A percentile compares a stretch with the other conserved stretches of the same genome.
phyloP scores from a whole-genome alignment of 2,797 vertebrate genomes.

The Enteromius argenteus region DNA sequence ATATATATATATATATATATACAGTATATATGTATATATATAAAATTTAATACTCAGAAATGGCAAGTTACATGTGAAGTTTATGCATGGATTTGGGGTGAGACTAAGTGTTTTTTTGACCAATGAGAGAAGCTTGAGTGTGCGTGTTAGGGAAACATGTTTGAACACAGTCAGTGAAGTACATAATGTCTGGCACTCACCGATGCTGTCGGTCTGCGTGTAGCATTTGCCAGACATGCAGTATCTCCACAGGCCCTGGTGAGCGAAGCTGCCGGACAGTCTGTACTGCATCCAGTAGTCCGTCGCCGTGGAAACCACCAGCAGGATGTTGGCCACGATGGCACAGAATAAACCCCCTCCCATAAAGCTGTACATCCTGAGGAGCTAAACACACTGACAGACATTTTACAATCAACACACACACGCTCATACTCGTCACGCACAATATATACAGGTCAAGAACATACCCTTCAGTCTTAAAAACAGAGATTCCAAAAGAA shows the following conservation, averaged over 20 bases:
- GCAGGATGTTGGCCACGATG: slow-evolving; percentile 78
- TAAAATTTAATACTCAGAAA: too few species aligned
- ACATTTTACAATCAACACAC: background rate
- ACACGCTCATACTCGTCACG: background rate
- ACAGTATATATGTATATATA: too few species aligned
- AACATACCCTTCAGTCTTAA: background rate
- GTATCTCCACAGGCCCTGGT: slow-evolving; percentile 83
- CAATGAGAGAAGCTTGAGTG: background rate
- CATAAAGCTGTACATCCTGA: slow-evolving; percentile 82
- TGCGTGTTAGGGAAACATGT: background rate
- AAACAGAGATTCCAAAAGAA: too few species aligned
- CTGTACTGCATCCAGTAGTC: slow-evolving; percentile 85
- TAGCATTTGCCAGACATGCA: slow-evolving; percentile 80
- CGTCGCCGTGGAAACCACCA: slow-evolving; percentile 77
- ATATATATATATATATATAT: too few species aligned
- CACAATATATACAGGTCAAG: background rate
- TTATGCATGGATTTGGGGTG: background rate
- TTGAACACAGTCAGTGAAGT: background rate
- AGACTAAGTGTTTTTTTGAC: background rate
- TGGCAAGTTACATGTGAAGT: background rate
- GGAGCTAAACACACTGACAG: slow-evolving; percentile 63
- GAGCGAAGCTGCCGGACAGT: slow-evolving; percentile 75
- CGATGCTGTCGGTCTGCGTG: slow-evolving; percentile 79
- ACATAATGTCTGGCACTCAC: slow-evolving; percentile 65
- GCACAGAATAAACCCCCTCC: slow-evolving; percentile 82